phyloP scores from a whole-genome alignment of 2,113 vertebrate genomes.

The Gobiocypris rarus region DNA sequence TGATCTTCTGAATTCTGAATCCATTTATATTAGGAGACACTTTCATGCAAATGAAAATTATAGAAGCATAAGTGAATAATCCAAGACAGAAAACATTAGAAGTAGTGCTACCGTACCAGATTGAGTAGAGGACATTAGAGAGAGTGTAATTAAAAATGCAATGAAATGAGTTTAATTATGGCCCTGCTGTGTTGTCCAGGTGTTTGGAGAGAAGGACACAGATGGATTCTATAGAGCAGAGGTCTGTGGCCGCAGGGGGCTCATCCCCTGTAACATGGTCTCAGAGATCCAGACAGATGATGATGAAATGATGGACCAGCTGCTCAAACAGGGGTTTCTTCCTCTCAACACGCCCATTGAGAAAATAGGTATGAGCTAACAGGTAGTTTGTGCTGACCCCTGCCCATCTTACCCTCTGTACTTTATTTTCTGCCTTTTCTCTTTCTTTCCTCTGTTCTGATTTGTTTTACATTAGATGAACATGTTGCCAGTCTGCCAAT shows the following conservation, averaged over 20 bases:
- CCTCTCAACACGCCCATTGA: slow-evolving; percentile 94
- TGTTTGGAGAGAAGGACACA: slow-evolving; percentile 93
- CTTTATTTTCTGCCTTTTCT: not conserved
- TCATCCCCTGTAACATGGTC: slow-evolving; percentile 98
- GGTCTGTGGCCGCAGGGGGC: slow-evolving; percentile 85
- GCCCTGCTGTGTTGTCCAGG: slow-evolving; percentile 71
- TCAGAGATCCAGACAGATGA: slow-evolving; percentile 97
- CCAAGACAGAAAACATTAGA: not conserved
- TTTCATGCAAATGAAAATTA: not conserved
- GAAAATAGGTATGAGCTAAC: slow-evolving; percentile 81
- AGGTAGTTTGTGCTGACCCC: not conserved
- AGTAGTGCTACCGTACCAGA: not conserved
- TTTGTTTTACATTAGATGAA: not conserved
- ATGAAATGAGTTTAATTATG: not conserved
- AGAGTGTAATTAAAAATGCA: slow-evolving; percentile 12
- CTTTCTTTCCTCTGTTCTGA: not conserved
- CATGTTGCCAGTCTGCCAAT: not conserved
- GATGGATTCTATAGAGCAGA: slow-evolving; percentile 96
- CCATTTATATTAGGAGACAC: not conserved
- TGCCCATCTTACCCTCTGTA: slow-evolving; percentile 38
- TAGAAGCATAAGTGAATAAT: slow-evolving; percentile 2
- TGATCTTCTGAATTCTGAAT: not conserved
- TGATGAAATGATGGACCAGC: slow-evolving; percentile 93
- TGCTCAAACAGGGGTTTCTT: slow-evolving; percentile 94
- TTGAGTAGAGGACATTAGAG: not conserved